Base-by-base conservation (phyloP, 2,888 invertebrate species). In the Nemapogon koenigi region DNA sequence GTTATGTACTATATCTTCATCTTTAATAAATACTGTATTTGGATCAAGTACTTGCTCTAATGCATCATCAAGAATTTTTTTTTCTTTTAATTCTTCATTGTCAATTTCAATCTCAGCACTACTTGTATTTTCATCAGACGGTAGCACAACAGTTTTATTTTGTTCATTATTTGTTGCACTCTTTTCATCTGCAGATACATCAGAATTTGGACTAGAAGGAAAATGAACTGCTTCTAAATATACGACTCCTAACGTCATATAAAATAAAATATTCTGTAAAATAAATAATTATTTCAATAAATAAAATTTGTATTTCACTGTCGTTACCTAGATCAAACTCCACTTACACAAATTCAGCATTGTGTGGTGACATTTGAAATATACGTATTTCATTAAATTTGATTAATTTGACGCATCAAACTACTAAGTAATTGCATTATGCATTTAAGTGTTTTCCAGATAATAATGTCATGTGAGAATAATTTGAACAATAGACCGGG, bases 101-200 rank as follows among this genome's bases (percentile, higher is more conserved):
- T n/a, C 51, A 40, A 16, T 72, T 71, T 14, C 29, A 18, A 67
- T 46, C 55, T 76, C 75, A 41, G 67, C 69, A 2, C 70, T 63
- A 30, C 73, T 70, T 54, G 71, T 71, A 36, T 73, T 70, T 14
- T 16, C 31, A n/a, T 35, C 40, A 0, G 70, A 72, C 31, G 52
- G n/a, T 16, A 25, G 49, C 2, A 72, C 70, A 11, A 40, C n/a
- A n/a, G 68, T 70, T 53, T 55, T 72, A 43, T 70, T 67, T 27
- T 8, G 10, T 8, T 36, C 42, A 43, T 58, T 65, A 40, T 37
- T 50, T 18, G 49, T 29, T 40, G 48, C 59, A 48, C n/a, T 27
- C n/a, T 58, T 72, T 14, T 73, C 75, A 44, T 76, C 76, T 22
- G 61, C 52, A 38, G 73, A 73, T 49, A 75, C 71, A 43, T 73